These are phyloP conservation scores for Myripristis jacobus DNA, from an alignment of 2,797 vertebrate genomes.

Conservation along the genomic window DNA sequence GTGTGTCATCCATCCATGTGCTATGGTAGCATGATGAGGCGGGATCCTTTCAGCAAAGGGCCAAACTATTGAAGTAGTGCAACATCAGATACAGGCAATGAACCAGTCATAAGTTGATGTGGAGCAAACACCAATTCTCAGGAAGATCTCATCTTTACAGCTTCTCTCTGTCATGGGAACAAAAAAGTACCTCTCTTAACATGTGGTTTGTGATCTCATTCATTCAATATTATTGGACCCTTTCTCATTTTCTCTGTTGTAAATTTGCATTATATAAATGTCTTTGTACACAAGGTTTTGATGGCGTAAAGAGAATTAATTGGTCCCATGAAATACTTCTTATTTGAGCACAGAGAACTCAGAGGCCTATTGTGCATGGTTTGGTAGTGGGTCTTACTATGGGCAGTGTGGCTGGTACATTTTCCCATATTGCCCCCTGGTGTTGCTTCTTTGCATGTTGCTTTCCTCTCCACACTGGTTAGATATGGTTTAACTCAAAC, in stretches of 20 bases:
- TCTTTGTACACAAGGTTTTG: slow-evolving; percentile 41
- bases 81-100: slow-evolving; percentile 61
- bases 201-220: slow-evolving; percentile 54
- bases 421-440: slow-evolving; percentile 61
- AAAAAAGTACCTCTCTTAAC: slow-evolving; percentile 85
- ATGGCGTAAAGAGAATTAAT: slow-evolving; percentile 36
- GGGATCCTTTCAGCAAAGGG: slow-evolving; percentile 95
- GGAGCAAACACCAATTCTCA: slow-evolving; percentile 86
- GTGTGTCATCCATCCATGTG: slow-evolving; percentile 94
- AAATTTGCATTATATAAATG: slow-evolving; percentile 36
- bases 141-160: slow-evolving; percentile 88
- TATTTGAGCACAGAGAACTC: slow-evolving; percentile 39
- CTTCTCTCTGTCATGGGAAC: slow-evolving; percentile 80
- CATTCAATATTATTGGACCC: slow-evolving; percentile 44
- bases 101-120: slow-evolving; percentile 68
- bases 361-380: slow-evolving; percentile 1
- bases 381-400: slow-evolving; percentile 13
- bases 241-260: slow-evolving; percentile 37
- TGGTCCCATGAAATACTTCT: slow-evolving; percentile 38
- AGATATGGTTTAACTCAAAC: slow-evolving; percentile 12
- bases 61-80: slow-evolving; percentile 90
- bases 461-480: slow-evolving; percentile 28
- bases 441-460: slow-evolving; percentile 60
- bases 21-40: slow-evolving; percentile 90
- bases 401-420: slow-evolving; percentile 47